Evolutionary conservation across 37 sponge, comb jelly and placozoan genomes (phyloP).

Genomic region (Mnemiopsis leidyi): DNA sequence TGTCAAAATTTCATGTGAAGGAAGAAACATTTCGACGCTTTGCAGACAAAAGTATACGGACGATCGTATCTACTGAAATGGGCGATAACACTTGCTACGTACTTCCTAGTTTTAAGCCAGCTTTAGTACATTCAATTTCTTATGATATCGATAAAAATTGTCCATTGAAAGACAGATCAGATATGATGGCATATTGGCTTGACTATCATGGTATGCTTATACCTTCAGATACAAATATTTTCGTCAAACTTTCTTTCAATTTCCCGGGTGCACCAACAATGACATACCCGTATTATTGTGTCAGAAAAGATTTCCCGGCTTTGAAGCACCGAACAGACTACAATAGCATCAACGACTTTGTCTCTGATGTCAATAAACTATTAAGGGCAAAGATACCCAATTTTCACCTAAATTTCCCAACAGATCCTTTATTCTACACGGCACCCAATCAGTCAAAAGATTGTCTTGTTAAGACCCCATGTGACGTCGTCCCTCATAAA

Average conservation of each 20-base stretch:
- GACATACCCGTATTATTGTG: slow-evolving; percentile 55
- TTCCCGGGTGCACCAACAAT: slow-evolving; percentile 49
- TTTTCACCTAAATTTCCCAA: not conserved
- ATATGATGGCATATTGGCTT: slow-evolving; percentile 60
- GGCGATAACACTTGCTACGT: slow-evolving; percentile 61
- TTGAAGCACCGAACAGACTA: not conserved
- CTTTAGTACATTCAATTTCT: slow-evolving; percentile 27
- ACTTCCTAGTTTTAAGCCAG: slow-evolving; percentile 58
- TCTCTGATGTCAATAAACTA: not conserved
- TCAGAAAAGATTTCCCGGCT: not conserved
- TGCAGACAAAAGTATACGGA: not conserved
- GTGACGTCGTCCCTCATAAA: not conserved
- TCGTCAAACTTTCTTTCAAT: slow-evolving; percentile 27
- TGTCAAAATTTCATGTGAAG: slow-evolving; percentile 21
- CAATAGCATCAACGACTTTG: not conserved
- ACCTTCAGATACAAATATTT: slow-evolving; percentile 52
- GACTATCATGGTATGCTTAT: slow-evolving; percentile 62
- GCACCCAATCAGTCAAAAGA: not conserved
- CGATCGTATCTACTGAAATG: slow-evolving; percentile 10
- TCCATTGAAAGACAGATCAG: slow-evolving; percentile 20
- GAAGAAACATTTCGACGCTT: slow-evolving; percentile 2
- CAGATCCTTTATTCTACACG: not conserved
- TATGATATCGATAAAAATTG: slow-evolving; percentile 20
- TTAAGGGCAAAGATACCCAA: not conserved
- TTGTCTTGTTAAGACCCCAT: not conserved